phyloP scores from a whole-genome alignment of 2,113 vertebrate species.

The Actenoides lindsayi region DNA sequence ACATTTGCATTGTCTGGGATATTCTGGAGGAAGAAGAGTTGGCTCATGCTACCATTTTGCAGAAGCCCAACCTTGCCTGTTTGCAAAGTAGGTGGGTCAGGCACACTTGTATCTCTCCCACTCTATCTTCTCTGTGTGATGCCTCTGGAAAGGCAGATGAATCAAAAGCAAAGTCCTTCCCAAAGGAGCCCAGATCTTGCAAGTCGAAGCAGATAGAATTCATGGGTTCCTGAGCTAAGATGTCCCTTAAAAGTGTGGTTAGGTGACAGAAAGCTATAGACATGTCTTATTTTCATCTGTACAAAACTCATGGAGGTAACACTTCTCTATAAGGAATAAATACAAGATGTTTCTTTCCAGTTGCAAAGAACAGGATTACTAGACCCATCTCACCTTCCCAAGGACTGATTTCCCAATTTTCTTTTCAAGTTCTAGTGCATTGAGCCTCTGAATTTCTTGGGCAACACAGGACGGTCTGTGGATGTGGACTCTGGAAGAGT shows the following conservation, averaged over 20 bases:
- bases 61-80: background rate
- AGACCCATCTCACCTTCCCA: constrained; percentile 84
- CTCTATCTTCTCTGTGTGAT: background rate
- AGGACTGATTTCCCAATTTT: constrained; percentile 94
- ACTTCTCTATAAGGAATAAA: background rate
- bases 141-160: background rate
- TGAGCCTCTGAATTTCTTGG: constrained; percentile 91
- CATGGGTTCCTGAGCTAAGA: background rate
- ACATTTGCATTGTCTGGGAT: background rate
- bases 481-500: constrained; percentile 87
- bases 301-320: background rate
- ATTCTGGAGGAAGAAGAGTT: background rate
- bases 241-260: background rate
- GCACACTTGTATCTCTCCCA: background rate
- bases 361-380: background rate
- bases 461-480: constrained; percentile 90
- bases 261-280: background rate
- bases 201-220: background rate
- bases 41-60: background rate
- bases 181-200: background rate
- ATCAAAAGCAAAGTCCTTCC: background rate
- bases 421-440: constrained; percentile 83
- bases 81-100: background rate
- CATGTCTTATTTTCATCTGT: background rate
- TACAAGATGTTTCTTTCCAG: background rate